Evolutionary conservation across 2,797 vertebrate species (phyloP), one percentile per base, ranked within the genome.

Genomic region (Hafferia zeledoni): DNA sequence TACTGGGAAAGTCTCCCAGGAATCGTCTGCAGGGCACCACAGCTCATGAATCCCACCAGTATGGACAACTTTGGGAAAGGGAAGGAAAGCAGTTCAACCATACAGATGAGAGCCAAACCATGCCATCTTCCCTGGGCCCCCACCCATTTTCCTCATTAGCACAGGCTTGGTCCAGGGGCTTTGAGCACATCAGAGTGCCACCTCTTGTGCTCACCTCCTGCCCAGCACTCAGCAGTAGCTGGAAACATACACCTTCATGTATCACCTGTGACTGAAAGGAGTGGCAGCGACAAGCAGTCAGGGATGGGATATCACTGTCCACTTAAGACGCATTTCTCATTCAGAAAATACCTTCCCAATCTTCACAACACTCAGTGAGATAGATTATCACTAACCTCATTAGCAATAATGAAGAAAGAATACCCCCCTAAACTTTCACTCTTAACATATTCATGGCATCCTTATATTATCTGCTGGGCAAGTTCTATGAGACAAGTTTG

Each of bases 161-260:
- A 63, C 1, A 3, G 37, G 7, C 47, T 37, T 24, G 16, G 8
- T 23, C 6, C 59, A 57, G 47, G 17, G 28, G 13, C 8, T 74
- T 67, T 53, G 17, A 57, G 27, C 11, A 33, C 20, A 85, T 31
- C 33, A 28, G 5, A 23, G 4, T n/a, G 19, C 19, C 30, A 59
- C 8, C 14, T 28, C 49, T 63, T 2, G 0, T 31, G 39, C 16
- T 74, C 4, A 2, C 9, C 17, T 63, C 25, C 33, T 64, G 37
- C 39, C 27, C 39, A 57, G 33, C 7, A 11, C 9, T 37, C 46
- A 87, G 35, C 75, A 61, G 35, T 6, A 74, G 35, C 27, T 60
- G 61, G 65, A 72, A 55, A 64, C 19, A 33, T 5, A 30, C 6
- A 44, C 28, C 35, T 57, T 24, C 25, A 19, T 1, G 1, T 41